Conservation (phyloP, 2,888 invertebrate genomes). For the Drosophila anceps region DNA sequence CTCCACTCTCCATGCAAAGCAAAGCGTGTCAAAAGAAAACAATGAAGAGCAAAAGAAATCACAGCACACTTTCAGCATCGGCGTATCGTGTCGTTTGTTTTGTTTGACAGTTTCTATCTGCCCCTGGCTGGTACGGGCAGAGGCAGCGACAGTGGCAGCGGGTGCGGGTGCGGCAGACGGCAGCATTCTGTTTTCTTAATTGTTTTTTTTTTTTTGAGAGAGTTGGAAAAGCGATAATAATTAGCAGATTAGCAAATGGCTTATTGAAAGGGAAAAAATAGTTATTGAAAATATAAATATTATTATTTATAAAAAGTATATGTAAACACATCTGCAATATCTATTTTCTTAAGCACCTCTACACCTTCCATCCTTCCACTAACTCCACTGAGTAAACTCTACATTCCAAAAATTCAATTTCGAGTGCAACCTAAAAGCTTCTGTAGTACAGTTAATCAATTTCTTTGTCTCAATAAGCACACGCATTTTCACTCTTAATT, state of each 20-base stretch:
- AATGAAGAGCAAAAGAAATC: constrained; percentile 46
- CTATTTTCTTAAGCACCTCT: not conserved
- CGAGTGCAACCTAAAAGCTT: not conserved
- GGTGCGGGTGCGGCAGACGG: constrained; percentile 15
- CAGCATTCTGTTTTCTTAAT: constrained; percentile 66
- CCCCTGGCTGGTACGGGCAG: constrained; percentile 35
- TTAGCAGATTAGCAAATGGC: constrained; percentile 22
- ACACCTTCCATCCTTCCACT: no score
- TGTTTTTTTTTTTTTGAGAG: constrained; percentile 42
- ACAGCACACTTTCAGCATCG: constrained; percentile 70
- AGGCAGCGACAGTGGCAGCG: not conserved
- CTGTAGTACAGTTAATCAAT: constrained; percentile 11
- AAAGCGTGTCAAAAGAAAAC: constrained; percentile 54
- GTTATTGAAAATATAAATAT: not conserved
- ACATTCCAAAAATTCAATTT: not conserved
- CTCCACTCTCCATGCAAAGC: constrained; percentile 21
- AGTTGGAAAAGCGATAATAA: constrained; percentile 29
- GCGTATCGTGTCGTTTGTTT: constrained; percentile 70
- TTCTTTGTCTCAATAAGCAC: not conserved
- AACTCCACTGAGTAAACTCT: not conserved
- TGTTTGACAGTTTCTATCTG: constrained; percentile 76
- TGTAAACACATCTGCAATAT: not conserved
- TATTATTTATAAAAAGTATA: not conserved
- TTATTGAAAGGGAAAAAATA: not conserved
- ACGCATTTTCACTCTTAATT: constrained; percentile 26